phyloP scores from a whole-genome alignment of 2,888 invertebrate species.

The Apodemia mormo region DNA sequence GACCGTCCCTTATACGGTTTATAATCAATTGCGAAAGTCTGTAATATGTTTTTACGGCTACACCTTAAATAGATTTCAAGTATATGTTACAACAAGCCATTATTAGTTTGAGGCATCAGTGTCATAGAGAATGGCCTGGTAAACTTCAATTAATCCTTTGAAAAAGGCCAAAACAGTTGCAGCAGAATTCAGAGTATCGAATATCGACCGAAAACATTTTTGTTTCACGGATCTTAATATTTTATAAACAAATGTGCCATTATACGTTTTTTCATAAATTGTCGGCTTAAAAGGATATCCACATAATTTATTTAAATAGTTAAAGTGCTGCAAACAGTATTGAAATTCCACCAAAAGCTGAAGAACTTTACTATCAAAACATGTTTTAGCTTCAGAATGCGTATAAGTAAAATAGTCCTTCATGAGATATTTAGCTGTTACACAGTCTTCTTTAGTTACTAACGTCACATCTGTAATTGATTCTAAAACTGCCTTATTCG shows the following conservation, averaged over 20 bases:
- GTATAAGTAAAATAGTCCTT: slow-evolving; percentile 35
- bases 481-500: slow-evolving; percentile 21
- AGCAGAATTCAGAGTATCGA: background rate
- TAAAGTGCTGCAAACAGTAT: slow-evolving; percentile 45
- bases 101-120: no score
- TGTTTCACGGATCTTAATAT: slow-evolving; percentile 25
- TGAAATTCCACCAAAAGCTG: slow-evolving; percentile 45
- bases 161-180: background rate
- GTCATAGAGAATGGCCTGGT: background rate
- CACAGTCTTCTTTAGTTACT: slow-evolving; percentile 35
- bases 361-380: slow-evolving; percentile 31
- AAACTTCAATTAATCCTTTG: background rate
- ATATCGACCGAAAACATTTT: background rate
- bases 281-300: slow-evolving; percentile 42
- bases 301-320: slow-evolving; percentile 49
- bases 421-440: slow-evolving; percentile 31
- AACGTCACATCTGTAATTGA: slow-evolving; percentile 24
- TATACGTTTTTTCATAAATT: slow-evolving; percentile 43
- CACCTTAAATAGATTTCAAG: no score
- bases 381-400: slow-evolving; percentile 26
- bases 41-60: no score
- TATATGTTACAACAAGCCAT: no score
- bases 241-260: slow-evolving; percentile 48
- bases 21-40: no score
- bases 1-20: no score